Conservation (phyloP, 2,888 invertebrate genomes). For the Drosophila gaucha region DNA sequence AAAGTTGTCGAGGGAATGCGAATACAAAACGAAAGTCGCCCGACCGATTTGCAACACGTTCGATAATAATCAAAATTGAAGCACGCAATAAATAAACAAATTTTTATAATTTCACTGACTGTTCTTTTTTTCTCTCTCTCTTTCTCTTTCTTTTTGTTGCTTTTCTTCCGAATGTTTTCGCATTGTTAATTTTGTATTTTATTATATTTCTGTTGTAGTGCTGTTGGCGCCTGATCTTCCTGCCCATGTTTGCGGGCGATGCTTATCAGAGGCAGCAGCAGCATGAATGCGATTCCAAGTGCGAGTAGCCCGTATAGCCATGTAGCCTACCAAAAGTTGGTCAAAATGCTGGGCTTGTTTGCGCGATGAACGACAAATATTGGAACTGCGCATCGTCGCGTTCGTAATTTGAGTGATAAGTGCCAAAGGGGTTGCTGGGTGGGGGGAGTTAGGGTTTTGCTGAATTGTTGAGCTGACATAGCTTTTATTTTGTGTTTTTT, state of each 20-base stretch:
- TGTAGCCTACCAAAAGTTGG: conserved; percentile 48
- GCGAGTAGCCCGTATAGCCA: conserved; percentile 28
- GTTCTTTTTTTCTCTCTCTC: neutral
- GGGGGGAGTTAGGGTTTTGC: neutral
- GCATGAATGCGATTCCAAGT: conserved; percentile 39
- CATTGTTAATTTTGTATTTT: conserved; percentile 10
- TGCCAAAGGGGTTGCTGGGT: neutral
- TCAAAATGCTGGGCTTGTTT: conserved; percentile 56
- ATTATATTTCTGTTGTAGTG: conserved; percentile 5
- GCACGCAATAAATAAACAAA: conserved; percentile 50
- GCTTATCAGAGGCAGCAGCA: conserved; percentile 41
- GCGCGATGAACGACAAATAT: conserved; percentile 49
- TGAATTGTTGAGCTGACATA: neutral
- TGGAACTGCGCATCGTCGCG: conserved; percentile 45
- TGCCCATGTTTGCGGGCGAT: conserved; percentile 36
- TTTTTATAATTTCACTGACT: conserved; percentile 41
- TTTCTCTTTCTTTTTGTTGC: no score
- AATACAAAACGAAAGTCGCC: conserved; percentile 46
- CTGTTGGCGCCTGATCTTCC: neutral
- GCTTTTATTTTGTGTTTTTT: no score
- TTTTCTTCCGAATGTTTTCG: conserved; percentile 6
- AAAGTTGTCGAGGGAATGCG: conserved; percentile 10
- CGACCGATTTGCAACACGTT: conserved; percentile 47
- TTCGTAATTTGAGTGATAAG: conserved; percentile 46
- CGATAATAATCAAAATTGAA: conserved; percentile 50